Evolutionary conservation across 2,888 invertebrate genomes (phyloP).

Genomic region (Frankliniella fusca): DNA sequence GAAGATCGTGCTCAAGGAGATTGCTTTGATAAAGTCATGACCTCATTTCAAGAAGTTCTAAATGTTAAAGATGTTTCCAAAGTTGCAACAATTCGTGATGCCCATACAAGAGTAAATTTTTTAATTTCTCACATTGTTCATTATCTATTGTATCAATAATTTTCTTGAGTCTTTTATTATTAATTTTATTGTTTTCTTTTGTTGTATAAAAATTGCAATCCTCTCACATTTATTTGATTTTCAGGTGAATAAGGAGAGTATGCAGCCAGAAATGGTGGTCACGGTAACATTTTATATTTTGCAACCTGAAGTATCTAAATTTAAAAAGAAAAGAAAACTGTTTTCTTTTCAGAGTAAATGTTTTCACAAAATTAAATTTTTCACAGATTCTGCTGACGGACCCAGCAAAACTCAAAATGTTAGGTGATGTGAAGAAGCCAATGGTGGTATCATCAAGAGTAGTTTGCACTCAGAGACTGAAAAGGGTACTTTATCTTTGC

Average conservation of each 20-base stretch:
- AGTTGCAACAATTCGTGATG: not conserved
- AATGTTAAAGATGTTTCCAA: not conserved
- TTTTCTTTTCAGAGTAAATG: no score
- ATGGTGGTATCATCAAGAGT: slow-evolving; percentile 10
- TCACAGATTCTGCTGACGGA: not conserved
- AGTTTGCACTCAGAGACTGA: not conserved
- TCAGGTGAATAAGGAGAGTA: slow-evolving; percentile 10
- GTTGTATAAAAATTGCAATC: not conserved
- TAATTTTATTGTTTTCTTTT: not conserved
- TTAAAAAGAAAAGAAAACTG: not conserved
- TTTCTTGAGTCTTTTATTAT: not conserved
- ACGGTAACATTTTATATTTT: not conserved
- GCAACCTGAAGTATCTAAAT: not conserved
- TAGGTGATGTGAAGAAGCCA: not conserved
- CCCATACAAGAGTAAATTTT: not conserved
- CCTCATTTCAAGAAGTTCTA: slow-evolving; percentile 2
- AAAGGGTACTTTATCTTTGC: not conserved
- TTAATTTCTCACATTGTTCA: not conserved
- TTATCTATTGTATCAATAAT: not conserved
- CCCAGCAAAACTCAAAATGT: not conserved
- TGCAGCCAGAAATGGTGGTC: not conserved
- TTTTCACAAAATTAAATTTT: not conserved
- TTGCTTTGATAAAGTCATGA: slow-evolving; percentile 14
- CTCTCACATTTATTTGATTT: not conserved
- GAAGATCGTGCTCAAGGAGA: not conserved